A percentile compares a stretch with the other conserved stretches of the same genome.
These are phyloP conservation scores for Sialia sialis DNA, from an alignment of 2,113 vertebrate genomes.

Conservation along the genomic window DNA sequence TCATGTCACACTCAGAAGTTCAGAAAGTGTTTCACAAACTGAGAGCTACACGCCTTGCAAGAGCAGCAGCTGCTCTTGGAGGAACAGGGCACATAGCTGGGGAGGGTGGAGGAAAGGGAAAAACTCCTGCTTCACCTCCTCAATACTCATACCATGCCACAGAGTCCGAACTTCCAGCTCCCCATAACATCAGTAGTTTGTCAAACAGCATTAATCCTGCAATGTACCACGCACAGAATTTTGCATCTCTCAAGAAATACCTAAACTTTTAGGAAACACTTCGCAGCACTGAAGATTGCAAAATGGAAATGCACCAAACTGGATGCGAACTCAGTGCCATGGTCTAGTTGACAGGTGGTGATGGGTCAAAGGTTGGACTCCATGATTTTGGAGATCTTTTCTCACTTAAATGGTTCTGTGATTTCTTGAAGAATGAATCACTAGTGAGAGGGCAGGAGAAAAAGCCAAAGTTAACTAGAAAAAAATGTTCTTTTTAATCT, in stretches of 20 bases:
- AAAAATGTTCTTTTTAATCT: background rate
- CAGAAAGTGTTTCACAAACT: background rate
- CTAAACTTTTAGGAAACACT: background rate
- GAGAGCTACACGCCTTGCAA: background rate
- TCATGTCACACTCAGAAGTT: background rate
- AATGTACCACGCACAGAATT: rapidly evolving
- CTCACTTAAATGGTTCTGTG: background rate
- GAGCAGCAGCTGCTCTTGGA: background rate
- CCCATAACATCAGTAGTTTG: background rate
- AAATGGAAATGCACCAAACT: background rate
- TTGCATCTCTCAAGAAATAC: background rate
- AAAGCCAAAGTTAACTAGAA: background rate
- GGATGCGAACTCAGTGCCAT: background rate
- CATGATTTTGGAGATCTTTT: background rate
- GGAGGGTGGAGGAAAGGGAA: background rate
- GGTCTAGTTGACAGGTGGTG: background rate
- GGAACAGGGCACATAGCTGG: background rate
- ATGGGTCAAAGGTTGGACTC: background rate
- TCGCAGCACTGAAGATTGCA: background rate
- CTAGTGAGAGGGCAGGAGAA: background rate
- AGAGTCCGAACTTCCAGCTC: rapidly evolving
- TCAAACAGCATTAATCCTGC: background rate
- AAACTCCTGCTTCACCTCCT: background rate
- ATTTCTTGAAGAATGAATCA: background rate
- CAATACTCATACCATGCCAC: background rate